Evolutionary conservation across 2,888 invertebrate genomes (phyloP), one percentile per base, ranked within the genome.

Genomic region (Steinernema carpocapsae): DNA sequence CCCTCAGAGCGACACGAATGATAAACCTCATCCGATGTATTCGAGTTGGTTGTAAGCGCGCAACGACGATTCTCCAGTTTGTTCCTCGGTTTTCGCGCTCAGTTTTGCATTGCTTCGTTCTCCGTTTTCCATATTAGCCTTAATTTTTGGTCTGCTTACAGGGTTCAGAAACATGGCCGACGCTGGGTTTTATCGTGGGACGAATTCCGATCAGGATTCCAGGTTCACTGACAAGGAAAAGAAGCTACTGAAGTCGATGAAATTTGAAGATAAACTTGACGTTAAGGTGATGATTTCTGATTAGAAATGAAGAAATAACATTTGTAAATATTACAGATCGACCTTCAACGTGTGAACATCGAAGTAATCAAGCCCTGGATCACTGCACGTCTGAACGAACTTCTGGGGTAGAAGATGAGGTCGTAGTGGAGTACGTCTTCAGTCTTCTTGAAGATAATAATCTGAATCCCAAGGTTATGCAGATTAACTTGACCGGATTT

Each of bases 171-270:
- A 26, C 12, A 80, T 78, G 80, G 78, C 56, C 14, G 86, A 86
- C 75, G 84, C 83, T 22, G 85, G 84, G 17, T 86, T 82, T 74
- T 87, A 85, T 73, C 82, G 86, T 10, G 99, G 99, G 80, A 99
- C 97, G 43, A 96, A 93, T 87, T 94, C 97, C 77, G 97, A 97
- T 89, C 99, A 99, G 90, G 99, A 99, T 89, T 97, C 95, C 87
- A 93, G 99, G 88, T 99, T 99, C 90, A 94, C 96, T 88, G 97
- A 99, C 90, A 99, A 99, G 90, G 97, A 97, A 90, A 97, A 99
- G 90, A 99, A 99, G 88, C 91, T 99, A 71, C 92, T 99, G 90
- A 97, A 97, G 89, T 94, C 94, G 89, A 96, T 99, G 96, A 95
- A 94, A 89, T 99, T 99, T 89, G 94, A 94, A 45, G 95, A 97